phyloP scores from a whole-genome alignment of 2,888 invertebrate genomes.

The Platycheirus albimanus region DNA sequence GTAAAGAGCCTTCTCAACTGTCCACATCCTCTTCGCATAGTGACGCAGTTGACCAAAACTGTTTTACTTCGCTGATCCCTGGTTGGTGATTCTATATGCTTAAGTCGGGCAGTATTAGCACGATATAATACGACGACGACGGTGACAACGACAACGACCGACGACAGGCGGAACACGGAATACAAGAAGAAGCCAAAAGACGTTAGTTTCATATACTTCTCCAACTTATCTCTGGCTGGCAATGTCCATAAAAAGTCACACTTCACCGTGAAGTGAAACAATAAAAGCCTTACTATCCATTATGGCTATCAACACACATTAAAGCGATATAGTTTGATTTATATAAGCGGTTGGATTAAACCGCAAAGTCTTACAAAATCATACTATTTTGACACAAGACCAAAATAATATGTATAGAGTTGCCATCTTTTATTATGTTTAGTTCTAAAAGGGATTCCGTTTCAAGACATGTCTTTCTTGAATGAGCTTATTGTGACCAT shows the following conservation, averaged over 20 bases:
- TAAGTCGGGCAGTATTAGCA: constrained; percentile 38
- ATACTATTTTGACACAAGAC: constrained; percentile 35
- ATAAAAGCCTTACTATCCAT: constrained; percentile 20
- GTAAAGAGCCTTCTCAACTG: constrained; percentile 14
- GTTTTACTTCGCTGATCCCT: constrained; percentile 36
- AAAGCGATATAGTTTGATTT: constrained; percentile 16
- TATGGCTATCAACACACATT: constrained; percentile 21
- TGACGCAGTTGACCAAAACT: constrained; percentile 62
- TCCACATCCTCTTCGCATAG: constrained; percentile 59
- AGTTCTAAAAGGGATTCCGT: too few relatives aligned
- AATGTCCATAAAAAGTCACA: constrained; percentile 34
- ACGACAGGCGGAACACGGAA: not conserved
- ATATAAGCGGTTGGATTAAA: constrained; percentile 32
- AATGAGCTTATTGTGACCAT: too few relatives aligned
- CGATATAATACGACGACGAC: too few relatives aligned
- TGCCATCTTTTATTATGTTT: not conserved
- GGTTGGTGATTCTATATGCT: constrained; percentile 13
- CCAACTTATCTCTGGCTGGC: constrained; percentile 30
- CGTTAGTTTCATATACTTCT: constrained; percentile 46
- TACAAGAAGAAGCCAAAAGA: constrained; percentile 2
- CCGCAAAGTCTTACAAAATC: constrained; percentile 46
- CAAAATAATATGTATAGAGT: constrained; percentile 15
- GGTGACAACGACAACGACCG: too few relatives aligned
- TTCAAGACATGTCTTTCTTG: too few relatives aligned
- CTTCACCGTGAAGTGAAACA: constrained; percentile 6